Evolutionary conservation across 2,888 invertebrate species (phyloP).

Genomic region (Idaea straminata): DNA sequence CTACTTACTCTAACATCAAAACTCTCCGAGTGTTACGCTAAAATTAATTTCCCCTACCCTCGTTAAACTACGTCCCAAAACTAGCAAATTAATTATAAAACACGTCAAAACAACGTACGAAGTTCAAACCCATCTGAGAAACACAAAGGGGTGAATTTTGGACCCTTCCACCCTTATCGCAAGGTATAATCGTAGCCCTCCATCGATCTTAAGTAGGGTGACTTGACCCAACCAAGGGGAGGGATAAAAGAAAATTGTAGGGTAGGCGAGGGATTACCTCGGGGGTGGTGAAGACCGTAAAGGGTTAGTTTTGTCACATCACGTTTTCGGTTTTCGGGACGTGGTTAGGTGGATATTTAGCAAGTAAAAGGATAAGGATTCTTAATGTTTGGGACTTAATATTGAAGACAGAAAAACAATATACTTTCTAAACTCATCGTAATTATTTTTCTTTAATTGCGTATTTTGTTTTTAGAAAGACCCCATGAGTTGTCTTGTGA

Average conservation of each 20-base stretch:
- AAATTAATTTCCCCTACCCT: conserved; percentile 63
- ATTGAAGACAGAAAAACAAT: neutral
- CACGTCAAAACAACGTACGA: conserved; percentile 75
- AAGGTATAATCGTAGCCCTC: conserved; percentile 72
- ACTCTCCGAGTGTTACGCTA: conserved; percentile 41
- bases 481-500: too few relatives aligned
- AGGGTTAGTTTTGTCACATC: conserved; percentile 72
- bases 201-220: conserved; percentile 80
- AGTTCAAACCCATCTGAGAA: conserved; percentile 72
- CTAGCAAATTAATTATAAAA: conserved; percentile 80
- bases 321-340: conserved; percentile 37
- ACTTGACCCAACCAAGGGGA: conserved; percentile 65
- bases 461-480: too few relatives aligned
- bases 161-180: conserved; percentile 71
- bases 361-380: neutral
- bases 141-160: conserved; percentile 64
- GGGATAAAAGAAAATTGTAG: conserved; percentile 73
- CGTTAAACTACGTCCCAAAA: conserved; percentile 70
- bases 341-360: conserved; percentile 8
- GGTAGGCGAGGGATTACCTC: conserved; percentile 59
- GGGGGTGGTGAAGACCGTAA: conserved; percentile 48
- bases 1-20: neutral
- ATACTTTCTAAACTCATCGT: too few relatives aligned
- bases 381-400: neutral
- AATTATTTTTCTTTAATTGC: too few relatives aligned